A percentile compares a stretch with the other conserved stretches of the same genome.
phyloP scores from a whole-genome alignment of 1,140 invertebrate genomes.

The Vanessa tameamea region DNA sequence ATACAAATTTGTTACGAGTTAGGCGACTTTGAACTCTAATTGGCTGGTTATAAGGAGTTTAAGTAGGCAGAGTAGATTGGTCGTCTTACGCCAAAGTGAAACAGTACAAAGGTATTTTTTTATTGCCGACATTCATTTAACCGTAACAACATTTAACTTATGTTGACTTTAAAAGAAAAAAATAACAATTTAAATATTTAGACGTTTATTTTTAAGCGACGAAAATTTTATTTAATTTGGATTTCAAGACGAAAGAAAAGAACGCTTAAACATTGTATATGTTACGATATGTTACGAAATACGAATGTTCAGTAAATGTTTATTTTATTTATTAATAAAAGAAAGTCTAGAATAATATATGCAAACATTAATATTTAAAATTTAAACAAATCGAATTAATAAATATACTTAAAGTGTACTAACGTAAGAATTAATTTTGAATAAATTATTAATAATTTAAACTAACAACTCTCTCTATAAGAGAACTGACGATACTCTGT shows the following conservation, averaged over 20 bases:
- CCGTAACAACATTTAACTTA: conserved; percentile 17
- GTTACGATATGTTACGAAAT: too few relatives aligned
- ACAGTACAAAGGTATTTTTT: conserved; percentile 12
- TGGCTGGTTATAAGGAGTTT: not conserved
- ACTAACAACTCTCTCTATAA: too few relatives aligned
- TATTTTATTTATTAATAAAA: conserved; percentile 6
- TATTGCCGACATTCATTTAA: conserved; percentile 17
- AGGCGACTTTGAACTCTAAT: conserved; percentile 5
- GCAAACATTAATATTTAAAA: too few relatives aligned
- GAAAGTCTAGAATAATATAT: not conserved
- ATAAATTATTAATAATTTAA: too few relatives aligned
- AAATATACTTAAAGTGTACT: too few relatives aligned
- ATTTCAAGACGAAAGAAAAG: not conserved
- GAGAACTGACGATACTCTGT: too few relatives aligned
- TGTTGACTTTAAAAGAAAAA: conserved; percentile 2
- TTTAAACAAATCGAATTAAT: too few relatives aligned
- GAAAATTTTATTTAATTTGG: not conserved
- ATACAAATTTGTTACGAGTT: not conserved
- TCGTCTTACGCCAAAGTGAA: not conserved
- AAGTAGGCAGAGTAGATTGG: not conserved
- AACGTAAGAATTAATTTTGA: too few relatives aligned
- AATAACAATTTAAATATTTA: not conserved
- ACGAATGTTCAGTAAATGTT: not conserved
- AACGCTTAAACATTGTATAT: too few relatives aligned
- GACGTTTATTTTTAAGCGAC: not conserved